Conservation (phyloP, 2,113 vertebrate species). For the Thryonomys swinderianus region DNA sequence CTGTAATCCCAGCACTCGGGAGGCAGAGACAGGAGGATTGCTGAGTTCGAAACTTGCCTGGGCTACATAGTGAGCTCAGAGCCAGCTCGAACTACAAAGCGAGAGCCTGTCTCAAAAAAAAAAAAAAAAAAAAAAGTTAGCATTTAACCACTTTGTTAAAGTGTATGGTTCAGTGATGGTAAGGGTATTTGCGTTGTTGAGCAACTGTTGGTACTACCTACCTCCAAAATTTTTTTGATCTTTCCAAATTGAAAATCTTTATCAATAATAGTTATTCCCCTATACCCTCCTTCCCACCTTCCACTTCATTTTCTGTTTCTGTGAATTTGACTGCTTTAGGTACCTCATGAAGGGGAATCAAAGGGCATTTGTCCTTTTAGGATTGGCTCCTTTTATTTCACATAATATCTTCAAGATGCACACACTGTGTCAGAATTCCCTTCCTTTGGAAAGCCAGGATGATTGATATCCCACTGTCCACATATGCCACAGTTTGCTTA, state of each 20-base stretch:
- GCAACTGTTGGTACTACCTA: accelerated
- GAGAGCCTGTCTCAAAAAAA: no score
- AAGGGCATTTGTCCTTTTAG: neutral
- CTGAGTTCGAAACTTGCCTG: no score
- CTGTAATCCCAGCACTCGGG: no score
- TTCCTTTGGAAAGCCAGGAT: neutral
- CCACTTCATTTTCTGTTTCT: neutral
- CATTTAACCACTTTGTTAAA: neutral
- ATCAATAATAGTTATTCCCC: neutral
- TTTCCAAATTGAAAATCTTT: neutral
- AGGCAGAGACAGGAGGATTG: no score
- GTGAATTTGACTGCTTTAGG: neutral
- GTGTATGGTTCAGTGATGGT: no score
- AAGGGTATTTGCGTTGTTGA: no score
- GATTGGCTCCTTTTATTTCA: neutral
- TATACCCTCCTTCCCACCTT: accelerated
- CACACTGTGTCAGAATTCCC: neutral
- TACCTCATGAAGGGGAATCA: neutral
- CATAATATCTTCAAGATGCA: neutral
- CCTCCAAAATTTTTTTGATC: neutral
- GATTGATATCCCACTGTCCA: no score
- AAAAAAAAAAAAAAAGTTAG: no score
- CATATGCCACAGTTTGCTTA: accelerated
- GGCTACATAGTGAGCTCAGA: no score
- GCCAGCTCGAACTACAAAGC: no score